Base-by-base conservation (phyloP, 2,888 invertebrate genomes). In the Acanthococcus lagerstroemiae region DNA sequence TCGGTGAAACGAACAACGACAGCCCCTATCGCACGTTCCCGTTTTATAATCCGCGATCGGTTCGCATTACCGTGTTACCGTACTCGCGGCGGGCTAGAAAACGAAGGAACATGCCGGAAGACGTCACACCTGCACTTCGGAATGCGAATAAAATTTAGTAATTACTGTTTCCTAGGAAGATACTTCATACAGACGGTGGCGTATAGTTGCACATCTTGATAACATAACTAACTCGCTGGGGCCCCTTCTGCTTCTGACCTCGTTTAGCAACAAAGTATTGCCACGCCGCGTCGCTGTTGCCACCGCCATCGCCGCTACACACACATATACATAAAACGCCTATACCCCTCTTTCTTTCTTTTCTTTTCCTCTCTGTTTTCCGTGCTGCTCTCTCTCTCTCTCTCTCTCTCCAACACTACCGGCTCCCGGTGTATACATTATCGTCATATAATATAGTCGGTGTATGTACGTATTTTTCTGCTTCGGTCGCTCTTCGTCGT, bases 191-290 rank as follows among this genome's bases (percentile, higher is more conserved):
- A 57, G 45, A 57, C 45, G 57, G 57, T 45, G 57, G 57, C 57
- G 57, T 45, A 45, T 56, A 30, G 57, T 57, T 57, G 57, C 57
- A 57, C 57, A 57, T 57, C 57, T 57, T 57, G 57, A 57, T 57
- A 57, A 37, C 12, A n/a, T n/a, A 15, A 57, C 57, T n/a, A 4
- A 45, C 44, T 45, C 25, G 45, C 44, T 44, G 9, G 22, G 25
- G 57, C 45, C 57, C 57, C 57, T 57, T 57, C 57, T 57, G 57
- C 57, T 57, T 45, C 24, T 57, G 57, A 57, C 57, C 57, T 57
- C 57, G 45, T 57, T 57, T 57, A 57, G 57, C 57, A 45, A 57
- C 57, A 57, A 57, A 57, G 57, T 57, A 57, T 57, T 56, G 57
- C 57, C 57, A 48, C 45, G 48, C 21, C 60, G 48, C 60, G n/a